Evolutionary conservation across 2,888 invertebrate genomes (phyloP).

Genomic region (Drosophila phalerata): DNA sequence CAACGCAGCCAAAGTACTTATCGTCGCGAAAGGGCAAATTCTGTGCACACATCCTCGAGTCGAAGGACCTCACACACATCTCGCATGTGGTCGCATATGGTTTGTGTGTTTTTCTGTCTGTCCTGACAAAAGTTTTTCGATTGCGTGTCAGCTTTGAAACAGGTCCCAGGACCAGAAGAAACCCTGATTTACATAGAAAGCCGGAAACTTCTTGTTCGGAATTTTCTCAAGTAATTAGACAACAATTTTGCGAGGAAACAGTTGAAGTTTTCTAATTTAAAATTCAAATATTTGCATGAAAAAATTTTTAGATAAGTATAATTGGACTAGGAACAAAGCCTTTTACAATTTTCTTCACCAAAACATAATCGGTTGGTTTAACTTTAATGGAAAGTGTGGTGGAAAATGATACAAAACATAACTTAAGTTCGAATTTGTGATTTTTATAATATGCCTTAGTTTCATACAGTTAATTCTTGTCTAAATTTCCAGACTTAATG

Average conservation of each 20-base stretch:
- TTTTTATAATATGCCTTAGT: no score
- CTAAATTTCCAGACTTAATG: background rate
- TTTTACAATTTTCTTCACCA: background rate
- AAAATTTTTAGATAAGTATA: background rate
- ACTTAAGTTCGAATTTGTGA: no score
- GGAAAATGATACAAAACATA: background rate
- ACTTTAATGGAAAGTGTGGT: background rate
- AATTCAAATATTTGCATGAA: slow-evolving; percentile 5
- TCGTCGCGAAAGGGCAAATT: slow-evolving; percentile 45
- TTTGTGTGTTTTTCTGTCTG: slow-evolving; percentile 19
- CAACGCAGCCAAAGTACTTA: slow-evolving; percentile 63
- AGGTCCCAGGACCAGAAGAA: slow-evolving; percentile 2
- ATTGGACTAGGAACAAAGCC: background rate
- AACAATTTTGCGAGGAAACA: background rate
- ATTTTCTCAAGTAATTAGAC: slow-evolving; percentile 9
- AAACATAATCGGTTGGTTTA: background rate
- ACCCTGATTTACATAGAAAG: background rate
- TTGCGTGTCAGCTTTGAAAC: slow-evolving; percentile 25
- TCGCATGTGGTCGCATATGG: slow-evolving; percentile 47
- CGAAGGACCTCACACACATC: slow-evolving; percentile 42
- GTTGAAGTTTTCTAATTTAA: slow-evolving; percentile 3
- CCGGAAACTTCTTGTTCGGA: background rate
- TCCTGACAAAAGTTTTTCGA: slow-evolving; percentile 27
- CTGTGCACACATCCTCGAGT: slow-evolving; percentile 2
- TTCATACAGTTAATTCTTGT: no score